A percentile compares a stretch with the other conserved stretches of the same genome.
These are phyloP conservation scores for Tridacna gigas DNA, from an alignment of 2,888 invertebrate species.

Conservation along the genomic window DNA sequence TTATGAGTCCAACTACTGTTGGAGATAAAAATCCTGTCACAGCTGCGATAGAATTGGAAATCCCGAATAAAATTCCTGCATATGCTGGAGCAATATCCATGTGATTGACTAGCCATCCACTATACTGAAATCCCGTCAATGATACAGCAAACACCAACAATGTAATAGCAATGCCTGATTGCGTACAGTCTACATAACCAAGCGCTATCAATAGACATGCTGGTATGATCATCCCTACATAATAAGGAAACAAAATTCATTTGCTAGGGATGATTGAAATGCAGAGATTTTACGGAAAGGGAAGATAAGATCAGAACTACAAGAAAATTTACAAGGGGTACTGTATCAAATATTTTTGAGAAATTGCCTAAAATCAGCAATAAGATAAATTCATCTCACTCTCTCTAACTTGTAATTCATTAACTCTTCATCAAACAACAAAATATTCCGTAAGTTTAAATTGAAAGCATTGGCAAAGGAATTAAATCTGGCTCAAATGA, in stretches of 20 bases:
- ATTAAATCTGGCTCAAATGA: too few species aligned
- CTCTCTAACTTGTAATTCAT: too few species aligned
- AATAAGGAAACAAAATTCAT: not conserved
- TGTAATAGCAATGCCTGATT: conserved; percentile 76
- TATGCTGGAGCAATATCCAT: conserved; percentile 84
- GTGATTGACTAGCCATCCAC: conserved; percentile 84
- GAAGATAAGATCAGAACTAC: too few species aligned
- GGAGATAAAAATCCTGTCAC: conserved; percentile 84
- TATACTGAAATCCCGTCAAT: conserved; percentile 80
- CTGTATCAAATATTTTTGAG: too few species aligned
- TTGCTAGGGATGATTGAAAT: not conserved
- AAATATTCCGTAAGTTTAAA: too few species aligned
- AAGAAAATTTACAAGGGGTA: too few species aligned
- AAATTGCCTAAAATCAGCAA: too few species aligned
- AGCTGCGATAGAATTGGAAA: conserved; percentile 84
- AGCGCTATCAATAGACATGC: conserved; percentile 80
- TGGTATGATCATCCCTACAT: conserved; percentile 80
- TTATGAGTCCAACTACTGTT: conserved; percentile 80
- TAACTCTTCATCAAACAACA: too few species aligned
- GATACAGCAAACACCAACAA: conserved; percentile 81
- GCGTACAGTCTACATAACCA: conserved; percentile 82
- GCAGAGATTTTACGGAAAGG: too few species aligned
- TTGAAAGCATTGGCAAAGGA: too few species aligned
- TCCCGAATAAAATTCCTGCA: conserved; percentile 84
- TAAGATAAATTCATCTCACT: too few species aligned